Evolutionary conservation across 2,797 vertebrate species (phyloP).

Genomic region (Cyclura pinguis): DNA sequence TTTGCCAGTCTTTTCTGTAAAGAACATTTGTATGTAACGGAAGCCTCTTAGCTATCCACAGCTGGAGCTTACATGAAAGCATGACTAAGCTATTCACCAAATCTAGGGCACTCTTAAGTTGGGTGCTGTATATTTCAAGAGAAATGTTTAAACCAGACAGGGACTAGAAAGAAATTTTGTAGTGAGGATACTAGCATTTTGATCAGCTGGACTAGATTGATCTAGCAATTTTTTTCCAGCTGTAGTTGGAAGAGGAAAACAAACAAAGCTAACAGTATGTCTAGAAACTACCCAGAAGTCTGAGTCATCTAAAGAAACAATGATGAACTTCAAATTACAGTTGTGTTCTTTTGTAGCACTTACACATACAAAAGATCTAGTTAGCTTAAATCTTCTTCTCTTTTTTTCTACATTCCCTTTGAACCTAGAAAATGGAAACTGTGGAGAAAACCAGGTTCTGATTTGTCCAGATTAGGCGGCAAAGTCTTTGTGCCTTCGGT

Average conservation of each 20-base stretch:
- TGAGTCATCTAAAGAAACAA: background rate
- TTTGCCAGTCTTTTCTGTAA: slow-evolving; percentile 33
- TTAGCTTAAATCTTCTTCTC: background rate
- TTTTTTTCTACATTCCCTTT: background rate
- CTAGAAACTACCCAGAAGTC: background rate
- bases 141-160: slow-evolving; percentile 48
- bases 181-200: background rate
- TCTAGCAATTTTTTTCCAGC: slow-evolving; percentile 24
- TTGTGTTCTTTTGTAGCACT: background rate
- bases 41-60: slow-evolving; percentile 34
- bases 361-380: background rate
- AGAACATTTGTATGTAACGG: background rate
- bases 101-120: slow-evolving; percentile 39
- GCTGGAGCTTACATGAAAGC: slow-evolving; percentile 42
- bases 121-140: slow-evolving; percentile 35
- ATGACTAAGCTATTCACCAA: slow-evolving; percentile 33
- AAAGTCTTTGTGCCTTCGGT: background rate
- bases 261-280: background rate
- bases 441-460: background rate
- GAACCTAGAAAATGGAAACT: background rate
- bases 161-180: slow-evolving; percentile 8
- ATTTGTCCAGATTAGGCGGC: background rate
- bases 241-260: slow-evolving; percentile 4
- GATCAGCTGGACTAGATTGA: slow-evolving; percentile 25
- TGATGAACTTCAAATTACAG: slow-evolving; percentile 10